Percentiles rank a stretch among this genome's conserved stretches.
phyloP scores from a whole-genome alignment of 30 jellyfish, hydroid and myxozoan genomes.

The Haliclystus octoradiatus region DNA sequence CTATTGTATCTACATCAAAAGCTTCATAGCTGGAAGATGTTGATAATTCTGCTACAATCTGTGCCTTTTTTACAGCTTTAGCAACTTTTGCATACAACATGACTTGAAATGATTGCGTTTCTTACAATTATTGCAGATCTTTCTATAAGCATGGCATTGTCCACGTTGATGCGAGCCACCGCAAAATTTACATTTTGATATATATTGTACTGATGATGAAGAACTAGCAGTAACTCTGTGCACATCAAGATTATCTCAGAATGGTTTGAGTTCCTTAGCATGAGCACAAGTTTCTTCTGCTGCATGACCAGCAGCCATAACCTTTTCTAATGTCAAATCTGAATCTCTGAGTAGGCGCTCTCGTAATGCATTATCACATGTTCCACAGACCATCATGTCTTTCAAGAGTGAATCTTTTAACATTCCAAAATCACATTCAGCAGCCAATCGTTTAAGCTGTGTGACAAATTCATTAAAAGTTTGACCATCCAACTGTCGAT shows the following conservation, averaged over 20 bases:
- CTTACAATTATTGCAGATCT: conserved; percentile 15
- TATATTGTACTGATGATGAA: conserved; percentile 1
- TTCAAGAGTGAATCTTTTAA: conserved; percentile 28
- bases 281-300: conserved; percentile 40
- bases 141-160: conserved; percentile 22
- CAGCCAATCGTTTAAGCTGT: conserved; percentile 15
- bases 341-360: conserved; percentile 48
- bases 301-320: conserved; percentile 28
- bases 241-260: conserved; percentile 21
- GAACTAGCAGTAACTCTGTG: conserved; percentile 14
- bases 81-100: conserved; percentile 5
- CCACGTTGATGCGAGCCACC: conserved; percentile 17
- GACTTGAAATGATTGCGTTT: conserved; percentile 2
- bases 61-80: too few relatives aligned
- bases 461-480: conserved; percentile 28
- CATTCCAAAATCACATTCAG: conserved; percentile 51
- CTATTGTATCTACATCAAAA: too few relatives aligned
- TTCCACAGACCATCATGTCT: conserved; percentile 32
- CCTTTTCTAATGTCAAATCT: conserved; percentile 31
- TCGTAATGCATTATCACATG: conserved; percentile 37
- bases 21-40: too few relatives aligned
- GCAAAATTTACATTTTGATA: conserved; percentile 7
- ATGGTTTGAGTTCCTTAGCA: conserved; percentile 25
- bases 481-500: conserved; percentile 27
- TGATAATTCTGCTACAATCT: too few relatives aligned